Conservation (phyloP, 2,797 vertebrate species). For the Danionella dracula region DNA sequence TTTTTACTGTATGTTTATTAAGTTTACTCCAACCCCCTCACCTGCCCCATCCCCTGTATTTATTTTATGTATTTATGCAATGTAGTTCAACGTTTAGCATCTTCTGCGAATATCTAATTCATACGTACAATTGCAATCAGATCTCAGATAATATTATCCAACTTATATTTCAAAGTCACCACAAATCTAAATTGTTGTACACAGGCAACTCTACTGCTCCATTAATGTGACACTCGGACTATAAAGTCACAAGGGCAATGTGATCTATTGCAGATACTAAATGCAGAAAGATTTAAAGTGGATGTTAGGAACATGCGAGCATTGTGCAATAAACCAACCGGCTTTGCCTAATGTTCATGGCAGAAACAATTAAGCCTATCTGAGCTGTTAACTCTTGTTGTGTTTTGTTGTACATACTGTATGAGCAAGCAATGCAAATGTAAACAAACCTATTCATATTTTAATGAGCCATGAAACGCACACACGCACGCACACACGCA, state of each 20-base stretch:
- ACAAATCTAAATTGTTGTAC: conserved; percentile 21
- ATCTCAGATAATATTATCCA: no score
- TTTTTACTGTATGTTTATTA: no score
- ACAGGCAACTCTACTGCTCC: conserved; percentile 33
- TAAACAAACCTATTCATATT: conserved; percentile 51
- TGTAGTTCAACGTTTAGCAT: no score
- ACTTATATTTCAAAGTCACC: neutral
- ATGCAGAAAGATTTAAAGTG: conserved; percentile 16
- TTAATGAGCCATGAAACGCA: conserved; percentile 47
- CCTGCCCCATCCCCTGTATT: no score
- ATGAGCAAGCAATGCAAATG: conserved; percentile 48
- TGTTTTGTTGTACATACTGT: conserved; percentile 25
- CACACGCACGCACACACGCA: no score
- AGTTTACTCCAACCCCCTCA: no score
- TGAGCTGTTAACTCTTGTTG: conserved; percentile 31
- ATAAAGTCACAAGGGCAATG: conserved; percentile 31
- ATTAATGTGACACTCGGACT: conserved; percentile 37
- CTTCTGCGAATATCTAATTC: no score
- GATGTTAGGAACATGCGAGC: conserved; percentile 2
- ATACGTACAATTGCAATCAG: no score
- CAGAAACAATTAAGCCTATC: conserved; percentile 48
- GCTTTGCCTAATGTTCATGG: conserved; percentile 42
- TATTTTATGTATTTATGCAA: no score
- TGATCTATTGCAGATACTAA: conserved; percentile 39
- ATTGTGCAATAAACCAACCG: conserved; percentile 36